These are phyloP conservation scores for Cydia amplana DNA, from an alignment of 1,140 invertebrate species.

Conservation along the genomic window DNA sequence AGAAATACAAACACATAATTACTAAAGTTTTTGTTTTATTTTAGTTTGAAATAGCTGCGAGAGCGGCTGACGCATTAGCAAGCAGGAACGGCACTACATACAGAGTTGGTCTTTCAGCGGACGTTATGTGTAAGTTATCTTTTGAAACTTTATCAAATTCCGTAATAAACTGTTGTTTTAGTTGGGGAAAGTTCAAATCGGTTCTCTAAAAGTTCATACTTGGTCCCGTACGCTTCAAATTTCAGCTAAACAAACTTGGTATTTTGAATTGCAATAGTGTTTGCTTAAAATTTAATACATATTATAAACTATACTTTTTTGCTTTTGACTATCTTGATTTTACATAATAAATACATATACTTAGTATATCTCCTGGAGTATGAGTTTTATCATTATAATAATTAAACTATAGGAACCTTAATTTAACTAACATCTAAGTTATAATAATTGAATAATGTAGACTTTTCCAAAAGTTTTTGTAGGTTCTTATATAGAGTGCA, in stretches of 20 bases:
- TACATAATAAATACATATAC: no score
- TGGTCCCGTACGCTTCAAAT: background rate
- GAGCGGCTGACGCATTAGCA: slow-evolving; percentile 61
- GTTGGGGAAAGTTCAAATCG: background rate
- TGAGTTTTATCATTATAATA: no score
- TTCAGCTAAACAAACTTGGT: background rate
- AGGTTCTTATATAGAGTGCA: no score
- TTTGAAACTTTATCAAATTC: slow-evolving; percentile 17
- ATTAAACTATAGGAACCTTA: no score
- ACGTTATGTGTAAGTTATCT: slow-evolving; percentile 75
- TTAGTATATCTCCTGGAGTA: no score
- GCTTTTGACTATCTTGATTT: background rate
- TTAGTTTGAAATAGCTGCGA: slow-evolving; percentile 68
- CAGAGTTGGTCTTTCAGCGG: slow-evolving; percentile 75
- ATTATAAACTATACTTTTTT: no score
- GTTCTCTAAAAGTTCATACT: background rate
- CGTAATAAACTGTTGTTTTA: background rate
- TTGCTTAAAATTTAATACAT: no score
- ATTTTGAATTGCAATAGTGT: no score
- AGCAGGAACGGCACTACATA: slow-evolving; percentile 71
- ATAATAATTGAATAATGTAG: no score
- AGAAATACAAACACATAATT: no score
- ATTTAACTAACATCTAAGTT: no score
- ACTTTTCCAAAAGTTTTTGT: no score
- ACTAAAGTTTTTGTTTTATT: slow-evolving; percentile 29